Base-by-base conservation (phyloP, 2,797 vertebrate species). In the Danio tinwini region DNA sequence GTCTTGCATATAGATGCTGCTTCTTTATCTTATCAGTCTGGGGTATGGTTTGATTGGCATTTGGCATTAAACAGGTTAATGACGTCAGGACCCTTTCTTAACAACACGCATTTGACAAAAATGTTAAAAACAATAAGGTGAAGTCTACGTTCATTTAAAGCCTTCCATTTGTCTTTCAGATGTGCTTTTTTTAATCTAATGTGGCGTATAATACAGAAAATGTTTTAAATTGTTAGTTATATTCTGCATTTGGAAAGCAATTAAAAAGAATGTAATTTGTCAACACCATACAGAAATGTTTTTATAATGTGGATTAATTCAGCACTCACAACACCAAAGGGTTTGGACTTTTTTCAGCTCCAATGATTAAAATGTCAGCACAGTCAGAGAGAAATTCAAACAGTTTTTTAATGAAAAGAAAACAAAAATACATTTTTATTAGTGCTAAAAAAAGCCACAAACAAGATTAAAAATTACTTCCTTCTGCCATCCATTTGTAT, bases 51-150 rank as follows among this genome's bases (percentile, higher is more conserved):
- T 82, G 62, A 76, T 69, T 78, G 64, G 62, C 79, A 74, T 8
- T 74, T 81, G 74, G 65, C 78, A 78, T 81, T 78, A 65, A 75
- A 64, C 3, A 29, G 49, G 76, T 73, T 59, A 81, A 80, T 29
- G 74, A 87, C 82, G 65, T 81, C 12, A 64, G 62, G 75, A 52
- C 82, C 78, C 65, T 45, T 53, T 45, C 19, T 14, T 50, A 42
- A 70, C 7, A 5, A 5, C 39, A 71, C 5, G 6, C 45, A 10
- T 58, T 58, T 56, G 45, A 61, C 29, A 5, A n/a, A 70, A 29
- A 61, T 63, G 17, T 19, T 71, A 16, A 50, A 69, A 44, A n/a
- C 63, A 67, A 29, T 55, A 16, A 62, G 45, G 29, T 13, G 7
- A 62, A 50, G 44, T 17, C 39, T 44, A 9, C 11, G 45, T 47